Evolutionary conservation across 1,140 invertebrate species (phyloP), one percentile per base, ranked within the genome.

Genomic region (Zeugodacus cucurbitae): DNA sequence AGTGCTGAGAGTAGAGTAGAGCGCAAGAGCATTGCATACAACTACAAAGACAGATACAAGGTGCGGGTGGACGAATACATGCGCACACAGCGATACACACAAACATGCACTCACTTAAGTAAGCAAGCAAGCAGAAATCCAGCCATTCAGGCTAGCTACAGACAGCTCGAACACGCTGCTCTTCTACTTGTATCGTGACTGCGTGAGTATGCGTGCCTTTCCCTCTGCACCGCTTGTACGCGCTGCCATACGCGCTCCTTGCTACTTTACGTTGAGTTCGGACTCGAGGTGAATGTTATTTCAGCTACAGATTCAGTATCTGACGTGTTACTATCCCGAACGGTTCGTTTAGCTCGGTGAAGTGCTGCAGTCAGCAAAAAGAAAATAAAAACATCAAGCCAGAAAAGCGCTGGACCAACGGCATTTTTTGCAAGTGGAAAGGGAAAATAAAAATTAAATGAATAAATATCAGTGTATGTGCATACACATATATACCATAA

Each of bases 301-400:
- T 93, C 92, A 93, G 92, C 91, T 93, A 93, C 90, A 92, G 92
- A 93, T 93, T 93, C 92, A 93, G 92, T 93, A 93, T 93, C 92
- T 91, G 90, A 93, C 92, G 92, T 93, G 92, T 93, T 92, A 92
- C 92, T 93, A 91, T 89, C 90, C 90, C 90, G 91, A 91, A 90
- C 91, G 92, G 92, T 91, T 93, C 92, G 87, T 20, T 48, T 29
- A 88, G 64, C 64, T 78, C 37, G 87, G 87, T 54, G 26, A 74
- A 88, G 64, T 89, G 64, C 87, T 58, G 48, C 20, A 44, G 29
- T 34, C 57, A 82, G 54, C 59, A 78, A 82, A 82, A 82, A 57
- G 10, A 62, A 58, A 29, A 58, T 44, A 34, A 78, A 82, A 34
- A 85, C n/a, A 54, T 3, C 48, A 54, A 54, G 14, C 14, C 48